phyloP scores from a whole-genome alignment of 2,888 invertebrate species.

The Terebella lapidaria region DNA sequence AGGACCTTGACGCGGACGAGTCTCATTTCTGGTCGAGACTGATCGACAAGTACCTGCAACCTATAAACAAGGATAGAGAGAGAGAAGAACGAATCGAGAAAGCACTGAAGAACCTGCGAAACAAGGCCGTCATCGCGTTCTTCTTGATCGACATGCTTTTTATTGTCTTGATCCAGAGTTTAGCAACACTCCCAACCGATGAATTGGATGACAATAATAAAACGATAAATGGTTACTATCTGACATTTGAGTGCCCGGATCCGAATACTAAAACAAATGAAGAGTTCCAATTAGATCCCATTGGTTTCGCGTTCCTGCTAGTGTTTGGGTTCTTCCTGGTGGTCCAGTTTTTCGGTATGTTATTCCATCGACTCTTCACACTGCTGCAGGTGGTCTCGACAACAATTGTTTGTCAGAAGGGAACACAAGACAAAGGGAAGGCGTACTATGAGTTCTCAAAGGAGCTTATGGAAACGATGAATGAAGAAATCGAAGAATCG shows the following conservation, averaged over 20 bases:
- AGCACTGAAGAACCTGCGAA: slow-evolving; percentile 80
- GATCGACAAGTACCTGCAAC: slow-evolving; percentile 74
- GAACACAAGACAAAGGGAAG: no score
- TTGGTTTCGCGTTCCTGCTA: slow-evolving; percentile 40
- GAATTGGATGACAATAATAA: not conserved
- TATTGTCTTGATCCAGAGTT: slow-evolving; percentile 69
- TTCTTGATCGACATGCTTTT: slow-evolving; percentile 97
- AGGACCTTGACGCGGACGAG: slow-evolving; percentile 77
- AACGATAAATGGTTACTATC: no score
- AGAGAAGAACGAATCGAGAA: slow-evolving; percentile 31
- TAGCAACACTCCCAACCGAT: slow-evolving; percentile 23
- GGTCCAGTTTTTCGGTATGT: slow-evolving; percentile 44
- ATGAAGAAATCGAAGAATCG: no score
- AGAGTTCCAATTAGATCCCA: slow-evolving; percentile 76
- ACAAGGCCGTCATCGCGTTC: slow-evolving; percentile 69
- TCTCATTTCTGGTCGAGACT: slow-evolving; percentile 64
- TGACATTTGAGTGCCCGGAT: slow-evolving; percentile 21
- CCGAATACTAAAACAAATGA: slow-evolving; percentile 22
- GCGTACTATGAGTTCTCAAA: no score
- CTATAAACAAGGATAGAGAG: slow-evolving; percentile 76
- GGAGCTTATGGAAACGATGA: no score
- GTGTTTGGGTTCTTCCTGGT: slow-evolving; percentile 36
- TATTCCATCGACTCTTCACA: slow-evolving; percentile 46
- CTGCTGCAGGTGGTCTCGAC: slow-evolving; percentile 42
- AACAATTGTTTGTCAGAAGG: slow-evolving; percentile 19